A percentile compares a stretch with the other conserved stretches of the same genome.
phyloP scores from a whole-genome alignment of 2,888 invertebrate species.

The Aethes cnicana region DNA sequence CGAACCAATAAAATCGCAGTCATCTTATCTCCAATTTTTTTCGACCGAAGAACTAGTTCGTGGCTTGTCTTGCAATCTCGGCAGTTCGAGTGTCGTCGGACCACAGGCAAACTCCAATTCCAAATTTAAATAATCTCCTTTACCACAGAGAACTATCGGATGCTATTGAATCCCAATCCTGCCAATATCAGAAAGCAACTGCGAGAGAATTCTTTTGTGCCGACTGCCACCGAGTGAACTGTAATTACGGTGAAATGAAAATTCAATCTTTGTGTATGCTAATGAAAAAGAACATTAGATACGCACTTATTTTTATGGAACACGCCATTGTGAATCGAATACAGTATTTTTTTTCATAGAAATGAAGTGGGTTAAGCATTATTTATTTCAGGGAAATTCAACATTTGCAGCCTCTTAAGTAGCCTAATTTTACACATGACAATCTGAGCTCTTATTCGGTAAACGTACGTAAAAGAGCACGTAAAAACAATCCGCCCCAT shows the following conservation, averaged over 20 bases:
- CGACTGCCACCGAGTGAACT: too few species aligned
- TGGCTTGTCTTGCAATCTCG: slow-evolving; percentile 21
- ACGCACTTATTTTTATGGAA: not conserved
- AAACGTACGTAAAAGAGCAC: not conserved
- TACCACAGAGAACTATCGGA: slow-evolving; percentile 10
- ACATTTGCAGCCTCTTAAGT: too few species aligned
- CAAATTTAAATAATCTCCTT: slow-evolving; percentile 19
- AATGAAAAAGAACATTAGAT: not conserved
- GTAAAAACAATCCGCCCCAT: slow-evolving; percentile 35
- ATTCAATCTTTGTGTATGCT: not conserved
- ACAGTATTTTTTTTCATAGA: too few species aligned
- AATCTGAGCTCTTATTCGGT: not conserved
- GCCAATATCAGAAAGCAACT: slow-evolving; percentile 9
- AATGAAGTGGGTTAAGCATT: not conserved
- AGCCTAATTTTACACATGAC: not conserved
- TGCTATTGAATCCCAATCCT: slow-evolving; percentile 1
- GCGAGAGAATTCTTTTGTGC: not conserved
- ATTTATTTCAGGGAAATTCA: too few species aligned
- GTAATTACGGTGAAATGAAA: not conserved
- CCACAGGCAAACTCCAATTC: slow-evolving; percentile 22
- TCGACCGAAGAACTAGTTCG: slow-evolving; percentile 10
- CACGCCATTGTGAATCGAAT: too few species aligned
- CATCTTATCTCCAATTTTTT: not conserved
- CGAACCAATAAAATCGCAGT: not conserved
- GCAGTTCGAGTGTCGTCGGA: slow-evolving; percentile 11